Conservation (phyloP, 2,113 vertebrate genomes). For the Cephalopterus ornatus region DNA sequence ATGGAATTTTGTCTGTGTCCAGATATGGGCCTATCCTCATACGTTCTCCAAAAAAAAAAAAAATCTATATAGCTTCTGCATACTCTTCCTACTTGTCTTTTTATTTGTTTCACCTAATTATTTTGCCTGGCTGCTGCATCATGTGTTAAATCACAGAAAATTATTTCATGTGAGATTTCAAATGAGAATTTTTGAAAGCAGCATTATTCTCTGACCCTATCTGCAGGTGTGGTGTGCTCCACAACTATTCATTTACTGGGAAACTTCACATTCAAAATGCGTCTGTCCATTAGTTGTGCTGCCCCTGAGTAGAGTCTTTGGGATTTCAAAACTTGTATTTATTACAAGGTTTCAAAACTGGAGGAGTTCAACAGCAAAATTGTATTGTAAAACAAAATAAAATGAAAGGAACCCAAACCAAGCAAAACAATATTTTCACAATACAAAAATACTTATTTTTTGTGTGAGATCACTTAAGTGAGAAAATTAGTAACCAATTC, state of each 20-base stretch:
- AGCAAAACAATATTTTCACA: not conserved
- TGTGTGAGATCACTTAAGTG: not conserved
- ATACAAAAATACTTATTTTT: not conserved
- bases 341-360: not conserved
- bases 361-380: not conserved
- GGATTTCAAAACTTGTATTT: not conserved
- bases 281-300: not conserved
- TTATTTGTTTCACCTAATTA: not conserved
- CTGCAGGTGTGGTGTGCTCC: not conserved
- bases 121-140: not conserved
- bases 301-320: not conserved
- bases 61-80: not conserved
- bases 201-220: not conserved
- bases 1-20: not conserved
- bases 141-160: not conserved
- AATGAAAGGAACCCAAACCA: accelerated
- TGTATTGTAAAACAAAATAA: not conserved
- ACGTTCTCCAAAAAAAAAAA: not conserved
- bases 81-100: not conserved
- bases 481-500: not conserved
- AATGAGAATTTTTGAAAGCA: not conserved
- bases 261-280: not conserved
- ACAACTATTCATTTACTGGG: not conserved
- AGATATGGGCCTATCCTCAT: not conserved
- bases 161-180: not conserved